Evolutionary conservation across 2,113 vertebrate species (phyloP).

Genomic region (Psephotus haematonotus): DNA sequence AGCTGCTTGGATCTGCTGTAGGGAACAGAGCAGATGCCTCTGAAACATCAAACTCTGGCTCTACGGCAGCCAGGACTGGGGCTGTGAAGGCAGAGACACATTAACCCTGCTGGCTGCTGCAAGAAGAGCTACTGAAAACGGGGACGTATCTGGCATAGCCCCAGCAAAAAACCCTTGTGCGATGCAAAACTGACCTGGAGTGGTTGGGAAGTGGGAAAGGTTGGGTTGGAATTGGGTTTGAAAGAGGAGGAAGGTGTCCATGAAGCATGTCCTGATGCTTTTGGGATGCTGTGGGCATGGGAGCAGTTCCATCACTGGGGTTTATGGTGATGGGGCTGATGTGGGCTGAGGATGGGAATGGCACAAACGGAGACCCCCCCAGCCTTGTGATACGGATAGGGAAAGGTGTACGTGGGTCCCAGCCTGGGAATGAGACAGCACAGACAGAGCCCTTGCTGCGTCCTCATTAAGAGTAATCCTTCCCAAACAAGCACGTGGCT

Average conservation of each 20-base stretch:
- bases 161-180: neutral
- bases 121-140: neutral
- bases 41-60: neutral
- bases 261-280: accelerated
- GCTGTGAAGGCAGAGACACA: neutral
- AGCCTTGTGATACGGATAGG: neutral
- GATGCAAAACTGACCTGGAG: neutral
- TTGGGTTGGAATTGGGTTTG: neutral
- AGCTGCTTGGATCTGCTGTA: neutral
- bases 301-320: neutral
- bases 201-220: neutral
- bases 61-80: neutral
- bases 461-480: neutral
- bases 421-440: neutral
- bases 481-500: neutral
- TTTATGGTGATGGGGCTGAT: neutral
- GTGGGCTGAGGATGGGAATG: neutral
- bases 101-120: neutral
- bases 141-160: neutral
- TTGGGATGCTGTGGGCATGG: neutral
- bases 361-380: neutral
- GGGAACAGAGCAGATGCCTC: neutral
- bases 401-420: neutral
- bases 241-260: neutral
- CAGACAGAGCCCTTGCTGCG: neutral